Evolutionary conservation across 2,113 vertebrate genomes (phyloP).

Genomic region (Tichodroma muraria): DNA sequence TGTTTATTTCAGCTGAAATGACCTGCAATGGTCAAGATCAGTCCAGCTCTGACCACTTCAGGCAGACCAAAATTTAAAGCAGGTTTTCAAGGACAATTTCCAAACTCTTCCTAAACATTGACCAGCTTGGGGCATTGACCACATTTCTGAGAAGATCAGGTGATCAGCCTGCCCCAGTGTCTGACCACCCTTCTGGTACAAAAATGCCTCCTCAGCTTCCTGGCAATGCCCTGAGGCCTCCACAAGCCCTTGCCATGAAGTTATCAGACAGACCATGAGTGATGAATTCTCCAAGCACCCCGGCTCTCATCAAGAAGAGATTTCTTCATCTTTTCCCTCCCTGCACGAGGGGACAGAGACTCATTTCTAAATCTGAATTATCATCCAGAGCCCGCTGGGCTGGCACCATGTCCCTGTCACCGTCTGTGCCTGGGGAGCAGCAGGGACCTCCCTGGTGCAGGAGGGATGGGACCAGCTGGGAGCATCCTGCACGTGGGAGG

Average conservation of each 20-base stretch:
- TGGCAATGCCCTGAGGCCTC: background rate
- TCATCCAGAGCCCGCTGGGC: background rate
- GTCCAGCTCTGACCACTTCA: background rate
- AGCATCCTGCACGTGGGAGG: background rate
- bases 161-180: background rate
- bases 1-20: background rate
- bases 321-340: background rate
- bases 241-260: background rate
- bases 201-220: background rate
- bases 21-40: background rate
- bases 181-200: background rate
- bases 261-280: background rate
- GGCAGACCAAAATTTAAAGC: background rate
- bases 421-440: background rate
- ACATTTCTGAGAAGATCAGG: background rate
- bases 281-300: background rate
- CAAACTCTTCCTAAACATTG: background rate
- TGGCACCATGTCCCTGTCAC: background rate
- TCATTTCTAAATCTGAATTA: background rate
- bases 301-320: background rate
- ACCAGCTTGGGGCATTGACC: accelerated
- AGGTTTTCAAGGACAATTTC: background rate
- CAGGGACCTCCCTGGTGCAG: background rate
- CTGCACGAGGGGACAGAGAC: accelerated
- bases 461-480: background rate